Evolutionary conservation across 2,797 vertebrate genomes (phyloP).

Genomic region (Urophycis tenuis): DNA sequence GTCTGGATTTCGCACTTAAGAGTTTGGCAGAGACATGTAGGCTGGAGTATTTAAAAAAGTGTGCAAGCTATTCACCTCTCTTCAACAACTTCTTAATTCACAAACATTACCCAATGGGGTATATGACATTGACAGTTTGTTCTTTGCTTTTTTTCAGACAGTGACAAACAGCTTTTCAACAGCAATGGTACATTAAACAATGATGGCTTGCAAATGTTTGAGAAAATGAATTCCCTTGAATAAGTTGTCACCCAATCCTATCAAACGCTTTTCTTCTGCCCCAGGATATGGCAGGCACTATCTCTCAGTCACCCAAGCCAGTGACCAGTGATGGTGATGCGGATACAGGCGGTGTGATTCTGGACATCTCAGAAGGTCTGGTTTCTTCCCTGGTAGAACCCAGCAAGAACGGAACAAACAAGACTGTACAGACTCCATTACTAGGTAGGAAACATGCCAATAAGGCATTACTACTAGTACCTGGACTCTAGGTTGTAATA

Average conservation of each 20-base stretch:
- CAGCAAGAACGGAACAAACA: constrained; percentile 23
- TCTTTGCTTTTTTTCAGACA: constrained; percentile 32
- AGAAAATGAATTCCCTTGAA: not conserved
- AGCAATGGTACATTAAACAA: constrained; percentile 25
- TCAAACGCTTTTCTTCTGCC: not conserved
- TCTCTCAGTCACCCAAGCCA: not conserved
- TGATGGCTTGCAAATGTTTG: not conserved
- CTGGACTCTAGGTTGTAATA: too few species aligned
- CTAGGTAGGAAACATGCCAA: constrained; percentile 43
- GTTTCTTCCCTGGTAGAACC: constrained; percentile 31
- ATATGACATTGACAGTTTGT: not conserved
- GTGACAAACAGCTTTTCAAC: constrained; percentile 32
- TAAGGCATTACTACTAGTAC: not conserved
- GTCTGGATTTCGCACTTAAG: too few species aligned
- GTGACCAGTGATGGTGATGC: constrained; percentile 38
- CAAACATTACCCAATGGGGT: not conserved
- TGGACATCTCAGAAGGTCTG: constrained; percentile 47
- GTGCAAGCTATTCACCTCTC: not conserved
- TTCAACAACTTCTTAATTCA: too few species aligned
- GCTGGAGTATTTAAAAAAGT: too few species aligned
- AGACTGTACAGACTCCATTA: constrained; percentile 20
- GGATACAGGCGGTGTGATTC: constrained; percentile 38
- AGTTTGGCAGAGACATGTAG: not conserved
- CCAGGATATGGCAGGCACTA: constrained; percentile 48
- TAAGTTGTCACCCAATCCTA: not conserved